These are phyloP conservation scores for Cydia amplana DNA, from an alignment of 1,140 invertebrate genomes.

Conservation along the genomic window DNA sequence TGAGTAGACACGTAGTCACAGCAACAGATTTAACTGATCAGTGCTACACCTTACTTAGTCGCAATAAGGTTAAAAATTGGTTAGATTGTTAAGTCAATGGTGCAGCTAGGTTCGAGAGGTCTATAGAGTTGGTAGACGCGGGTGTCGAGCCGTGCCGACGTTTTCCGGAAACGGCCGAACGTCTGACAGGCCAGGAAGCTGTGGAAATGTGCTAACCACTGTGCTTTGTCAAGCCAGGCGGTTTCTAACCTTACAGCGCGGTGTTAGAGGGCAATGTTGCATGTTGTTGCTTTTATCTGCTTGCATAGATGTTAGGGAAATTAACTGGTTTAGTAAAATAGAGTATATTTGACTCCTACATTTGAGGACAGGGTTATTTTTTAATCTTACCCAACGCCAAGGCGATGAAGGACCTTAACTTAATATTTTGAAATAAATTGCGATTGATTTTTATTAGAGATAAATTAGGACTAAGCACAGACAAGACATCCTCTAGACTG, in stretches of 20 bases:
- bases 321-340: not conserved
- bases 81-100: not conserved
- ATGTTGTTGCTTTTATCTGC: not conserved
- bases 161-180: slow-evolving; percentile 56
- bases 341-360: not conserved
- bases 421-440: not conserved
- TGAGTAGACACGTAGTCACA: not conserved
- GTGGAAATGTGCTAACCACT: slow-evolving; percentile 2
- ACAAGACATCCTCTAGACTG: no score
- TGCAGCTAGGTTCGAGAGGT: not conserved
- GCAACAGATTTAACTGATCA: not conserved
- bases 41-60: not conserved
- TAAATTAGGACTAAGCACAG: no score
- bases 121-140: slow-evolving; percentile 41
- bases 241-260: not conserved
- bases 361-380: no score
- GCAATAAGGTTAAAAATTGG: not conserved
- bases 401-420: no score
- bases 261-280: not conserved
- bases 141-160: slow-evolving; percentile 57
- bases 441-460: not conserved
- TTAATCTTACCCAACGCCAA: no score
- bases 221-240: not conserved
- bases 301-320: slow-evolving; percentile 2
- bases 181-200: slow-evolving; percentile 49